Conservation (phyloP, 2,113 vertebrate genomes). For the Raja brachyura region DNA sequence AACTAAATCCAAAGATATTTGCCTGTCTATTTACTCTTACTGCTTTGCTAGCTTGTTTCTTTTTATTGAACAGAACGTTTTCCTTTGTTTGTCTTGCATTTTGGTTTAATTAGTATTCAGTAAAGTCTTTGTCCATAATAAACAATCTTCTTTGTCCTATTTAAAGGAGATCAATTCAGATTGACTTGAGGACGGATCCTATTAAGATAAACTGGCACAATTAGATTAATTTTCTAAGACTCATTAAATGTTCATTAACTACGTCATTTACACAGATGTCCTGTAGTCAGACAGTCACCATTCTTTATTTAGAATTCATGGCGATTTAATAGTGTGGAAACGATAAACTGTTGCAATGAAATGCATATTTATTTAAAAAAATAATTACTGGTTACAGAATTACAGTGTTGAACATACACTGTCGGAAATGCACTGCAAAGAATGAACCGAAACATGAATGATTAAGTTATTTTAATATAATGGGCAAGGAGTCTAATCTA, state of each 20-base stretch:
- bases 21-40: not conserved
- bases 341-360: conserved; percentile 29
- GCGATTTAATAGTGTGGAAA: conserved; percentile 29
- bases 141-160: conserved; percentile 31
- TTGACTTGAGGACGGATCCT: conserved; percentile 26
- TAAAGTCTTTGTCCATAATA: not conserved
- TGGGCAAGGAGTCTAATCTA: not conserved
- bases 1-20: not conserved
- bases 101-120: conserved; percentile 34
- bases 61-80: not conserved
- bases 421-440: not conserved
- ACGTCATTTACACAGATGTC: conserved; percentile 38
- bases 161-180: conserved; percentile 27
- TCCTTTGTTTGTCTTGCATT: not conserved
- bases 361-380: conserved; percentile 35
- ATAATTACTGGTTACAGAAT: conserved; percentile 25
- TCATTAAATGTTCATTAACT: conserved; percentile 36
- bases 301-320: conserved; percentile 38
- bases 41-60: not conserved
- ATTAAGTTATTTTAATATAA: not conserved
- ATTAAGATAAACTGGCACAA: conserved; percentile 36
- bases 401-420: not conserved
- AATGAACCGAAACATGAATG: not conserved
- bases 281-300: conserved; percentile 36
- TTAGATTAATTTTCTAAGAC: conserved; percentile 38